Evolutionary conservation across 2,113 vertebrate genomes (phyloP).

Genomic region (Gadus chalcogrammus): DNA sequence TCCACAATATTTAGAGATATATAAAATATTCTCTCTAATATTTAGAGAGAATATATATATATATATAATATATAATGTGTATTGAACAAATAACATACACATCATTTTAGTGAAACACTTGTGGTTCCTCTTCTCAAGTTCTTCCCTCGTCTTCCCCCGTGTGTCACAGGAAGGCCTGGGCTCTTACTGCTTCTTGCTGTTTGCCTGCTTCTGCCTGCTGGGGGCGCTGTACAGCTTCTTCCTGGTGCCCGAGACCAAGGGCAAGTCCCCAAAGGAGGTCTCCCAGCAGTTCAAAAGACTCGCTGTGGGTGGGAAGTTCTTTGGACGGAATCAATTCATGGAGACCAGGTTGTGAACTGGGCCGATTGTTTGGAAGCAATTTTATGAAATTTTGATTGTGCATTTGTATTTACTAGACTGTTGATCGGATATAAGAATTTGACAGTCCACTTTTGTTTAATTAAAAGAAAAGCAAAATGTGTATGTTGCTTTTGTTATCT

Average conservation of each 20-base stretch:
- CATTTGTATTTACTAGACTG: no score
- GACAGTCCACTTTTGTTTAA: no score
- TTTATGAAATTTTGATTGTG: no score
- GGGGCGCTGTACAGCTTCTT: constrained; percentile 59
- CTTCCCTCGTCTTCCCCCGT: constrained; percentile 7
- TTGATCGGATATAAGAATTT: no score
- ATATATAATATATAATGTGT: background rate
- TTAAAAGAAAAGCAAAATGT: no score
- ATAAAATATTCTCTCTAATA: no score
- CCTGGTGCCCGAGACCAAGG: constrained; percentile 73
- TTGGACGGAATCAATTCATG: background rate
- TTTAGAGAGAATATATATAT: no score
- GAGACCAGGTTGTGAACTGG: constrained; percentile 37
- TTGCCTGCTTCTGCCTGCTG: constrained; percentile 52
- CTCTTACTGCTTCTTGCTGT: constrained; percentile 65
- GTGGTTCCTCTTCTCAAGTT: background rate
- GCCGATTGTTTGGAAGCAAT: background rate
- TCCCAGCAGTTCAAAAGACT: constrained; percentile 63
- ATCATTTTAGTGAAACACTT: background rate
- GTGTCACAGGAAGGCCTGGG: constrained; percentile 47
- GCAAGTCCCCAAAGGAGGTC: constrained; percentile 72
- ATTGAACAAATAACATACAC: background rate
- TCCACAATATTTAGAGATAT: background rate
- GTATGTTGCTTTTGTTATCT: no score
- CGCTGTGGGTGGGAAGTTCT: constrained; percentile 48